Evolutionary conservation across 2,888 invertebrate genomes (phyloP).

Genomic region (Eupithecia tripunctaria): DNA sequence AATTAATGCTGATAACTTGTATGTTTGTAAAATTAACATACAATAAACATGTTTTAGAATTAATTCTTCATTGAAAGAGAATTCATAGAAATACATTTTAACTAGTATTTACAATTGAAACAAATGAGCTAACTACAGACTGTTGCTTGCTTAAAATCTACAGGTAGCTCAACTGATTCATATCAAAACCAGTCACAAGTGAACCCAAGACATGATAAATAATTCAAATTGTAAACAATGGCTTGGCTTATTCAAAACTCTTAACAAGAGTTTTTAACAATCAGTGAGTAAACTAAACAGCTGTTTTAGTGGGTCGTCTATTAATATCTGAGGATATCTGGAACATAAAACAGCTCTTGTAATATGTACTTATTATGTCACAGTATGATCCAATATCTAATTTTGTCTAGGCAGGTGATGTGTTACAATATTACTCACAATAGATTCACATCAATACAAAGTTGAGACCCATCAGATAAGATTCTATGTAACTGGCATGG

Average conservation of each 20-base stretch:
- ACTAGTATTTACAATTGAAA: too few relatives aligned
- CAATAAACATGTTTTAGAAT: neutral
- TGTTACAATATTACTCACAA: neutral
- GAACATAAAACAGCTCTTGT: constrained; percentile 29
- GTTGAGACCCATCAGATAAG: neutral
- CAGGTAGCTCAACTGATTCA: too few relatives aligned
- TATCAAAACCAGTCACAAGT: too few relatives aligned
- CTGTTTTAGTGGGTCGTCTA: constrained; percentile 54
- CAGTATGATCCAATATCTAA: constrained; percentile 10
- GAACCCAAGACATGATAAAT: too few relatives aligned
- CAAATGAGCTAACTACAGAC: too few relatives aligned
- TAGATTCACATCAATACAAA: neutral
- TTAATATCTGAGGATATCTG: constrained; percentile 55
- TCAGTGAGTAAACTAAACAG: constrained; percentile 8
- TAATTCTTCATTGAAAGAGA: too few relatives aligned
- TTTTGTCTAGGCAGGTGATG: neutral
- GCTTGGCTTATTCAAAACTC: neutral
- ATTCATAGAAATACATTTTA: too few relatives aligned
- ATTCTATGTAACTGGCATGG: neutral
- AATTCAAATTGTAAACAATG: neutral
- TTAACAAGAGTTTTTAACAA: neutral
- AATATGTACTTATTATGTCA: constrained; percentile 5
- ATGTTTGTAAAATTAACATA: neutral
- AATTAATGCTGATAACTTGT: neutral
- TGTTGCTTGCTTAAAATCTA: too few relatives aligned